Evolutionary conservation across 2,113 vertebrate species (phyloP).

Genomic region (Argyrosomus japonicus): DNA sequence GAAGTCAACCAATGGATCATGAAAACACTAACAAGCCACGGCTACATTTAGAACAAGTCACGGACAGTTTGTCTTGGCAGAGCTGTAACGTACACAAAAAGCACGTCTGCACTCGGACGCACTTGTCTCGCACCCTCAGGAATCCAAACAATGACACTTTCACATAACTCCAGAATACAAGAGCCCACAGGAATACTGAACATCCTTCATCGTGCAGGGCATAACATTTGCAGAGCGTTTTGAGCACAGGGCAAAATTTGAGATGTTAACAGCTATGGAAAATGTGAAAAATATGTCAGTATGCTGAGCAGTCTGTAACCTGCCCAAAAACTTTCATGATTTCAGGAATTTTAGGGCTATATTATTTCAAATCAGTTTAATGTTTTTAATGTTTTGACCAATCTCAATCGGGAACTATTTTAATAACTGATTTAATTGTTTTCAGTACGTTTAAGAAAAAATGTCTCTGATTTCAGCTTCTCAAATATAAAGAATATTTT

Average conservation of each 20-base stretch:
- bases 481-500: no score
- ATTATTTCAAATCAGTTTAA: no score
- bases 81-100: constrained; percentile 18
- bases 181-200: not conserved
- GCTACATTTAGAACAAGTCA: constrained; percentile 10
- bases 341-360: no score
- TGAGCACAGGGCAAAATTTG: no score
- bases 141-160: constrained; percentile 2
- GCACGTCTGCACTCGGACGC: not conserved
- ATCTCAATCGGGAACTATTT: no score
- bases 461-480: no score
- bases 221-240: no score
- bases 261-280: not conserved
- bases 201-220: not conserved
- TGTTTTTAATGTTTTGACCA: no score
- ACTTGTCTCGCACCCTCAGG: not conserved
- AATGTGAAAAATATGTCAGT: not conserved
- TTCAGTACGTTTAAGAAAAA: no score
- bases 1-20: not conserved
- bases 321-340: no score
- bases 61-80: constrained; percentile 31
- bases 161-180: not conserved
- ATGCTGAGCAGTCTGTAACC: no score
- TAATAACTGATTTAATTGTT: no score
- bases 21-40: constrained; percentile 3